Evolutionary conservation across 1,140 invertebrate species (phyloP).

Genomic region (Polypedilum pembai): DNA sequence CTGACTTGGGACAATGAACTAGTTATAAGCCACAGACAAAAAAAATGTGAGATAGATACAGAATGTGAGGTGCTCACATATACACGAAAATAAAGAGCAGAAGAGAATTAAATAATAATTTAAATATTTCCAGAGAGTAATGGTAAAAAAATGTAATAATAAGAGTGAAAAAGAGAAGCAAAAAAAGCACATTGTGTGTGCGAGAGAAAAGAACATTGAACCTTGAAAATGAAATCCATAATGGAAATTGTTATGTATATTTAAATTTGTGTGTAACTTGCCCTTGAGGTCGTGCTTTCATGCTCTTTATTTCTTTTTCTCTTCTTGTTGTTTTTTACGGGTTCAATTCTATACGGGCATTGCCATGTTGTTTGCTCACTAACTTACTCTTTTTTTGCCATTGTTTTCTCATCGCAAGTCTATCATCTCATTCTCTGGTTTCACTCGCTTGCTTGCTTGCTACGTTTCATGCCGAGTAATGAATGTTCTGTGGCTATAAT

Average conservation of each 20-base stretch:
- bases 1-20: neutral
- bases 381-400: constrained; percentile 17
- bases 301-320: constrained; percentile 13
- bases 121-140: constrained; percentile 6
- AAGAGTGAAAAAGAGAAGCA: neutral
- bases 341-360: neutral
- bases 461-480: neutral
- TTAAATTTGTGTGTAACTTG: constrained; percentile 21
- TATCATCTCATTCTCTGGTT: neutral
- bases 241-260: constrained; percentile 24
- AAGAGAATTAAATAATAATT: constrained; percentile 20
- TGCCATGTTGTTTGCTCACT: neutral
- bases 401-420: neutral
- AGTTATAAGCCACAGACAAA: neutral
- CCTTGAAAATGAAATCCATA: constrained; percentile 22
- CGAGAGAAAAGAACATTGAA: neutral
- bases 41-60: neutral
- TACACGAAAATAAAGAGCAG: neutral
- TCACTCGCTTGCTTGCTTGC: neutral
- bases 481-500: neutral
- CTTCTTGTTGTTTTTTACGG: neutral
- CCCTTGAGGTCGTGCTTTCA: constrained; percentile 27
- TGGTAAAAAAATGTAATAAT: neutral
- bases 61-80: neutral
- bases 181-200: neutral